Percentiles rank a stretch among this genome's conserved stretches.
phyloP scores from a whole-genome alignment of 2,113 vertebrate species.

The Tachysurus vachellii region DNA sequence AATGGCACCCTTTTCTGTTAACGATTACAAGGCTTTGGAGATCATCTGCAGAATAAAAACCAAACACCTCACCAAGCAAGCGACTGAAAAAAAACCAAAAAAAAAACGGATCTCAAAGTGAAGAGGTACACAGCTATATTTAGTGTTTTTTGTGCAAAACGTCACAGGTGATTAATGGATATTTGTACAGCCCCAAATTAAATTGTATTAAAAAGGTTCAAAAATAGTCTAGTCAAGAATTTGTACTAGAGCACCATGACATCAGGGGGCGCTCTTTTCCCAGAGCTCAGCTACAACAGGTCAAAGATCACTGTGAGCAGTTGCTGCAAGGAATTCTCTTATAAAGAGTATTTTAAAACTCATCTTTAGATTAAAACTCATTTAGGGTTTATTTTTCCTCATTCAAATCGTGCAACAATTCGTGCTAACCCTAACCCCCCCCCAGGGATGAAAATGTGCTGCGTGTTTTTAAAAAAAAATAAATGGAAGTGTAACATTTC shows the following conservation, averaged over 20 bases:
- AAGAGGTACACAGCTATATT: slow-evolving; percentile 45
- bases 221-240: not conserved
- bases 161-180: slow-evolving; percentile 29
- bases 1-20: not conserved
- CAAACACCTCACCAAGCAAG: too few relatives aligned
- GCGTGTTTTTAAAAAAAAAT: too few relatives aligned
- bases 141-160: slow-evolving; percentile 63
- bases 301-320: not conserved
- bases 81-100: not conserved
- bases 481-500: not conserved
- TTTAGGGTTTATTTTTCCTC: too few relatives aligned
- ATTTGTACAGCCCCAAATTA: not conserved
- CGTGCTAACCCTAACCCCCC: too few relatives aligned
- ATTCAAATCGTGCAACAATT: too few relatives aligned
- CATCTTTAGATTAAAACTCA: not conserved
- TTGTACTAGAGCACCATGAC: slow-evolving; percentile 38
- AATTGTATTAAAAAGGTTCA: not conserved
- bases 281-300: not conserved
- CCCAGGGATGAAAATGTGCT: too few relatives aligned
- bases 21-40: not conserved
- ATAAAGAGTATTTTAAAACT: not conserved
- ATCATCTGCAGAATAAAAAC: not conserved
- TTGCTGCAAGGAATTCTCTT: not conserved
- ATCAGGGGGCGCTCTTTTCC: slow-evolving; percentile 45
- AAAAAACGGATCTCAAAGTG: not conserved